A percentile compares a stretch with the other conserved stretches of the same genome.
Evolutionary conservation across 2,888 invertebrate genomes (phyloP).

Genomic region (Synanthedon myopaeformis): DNA sequence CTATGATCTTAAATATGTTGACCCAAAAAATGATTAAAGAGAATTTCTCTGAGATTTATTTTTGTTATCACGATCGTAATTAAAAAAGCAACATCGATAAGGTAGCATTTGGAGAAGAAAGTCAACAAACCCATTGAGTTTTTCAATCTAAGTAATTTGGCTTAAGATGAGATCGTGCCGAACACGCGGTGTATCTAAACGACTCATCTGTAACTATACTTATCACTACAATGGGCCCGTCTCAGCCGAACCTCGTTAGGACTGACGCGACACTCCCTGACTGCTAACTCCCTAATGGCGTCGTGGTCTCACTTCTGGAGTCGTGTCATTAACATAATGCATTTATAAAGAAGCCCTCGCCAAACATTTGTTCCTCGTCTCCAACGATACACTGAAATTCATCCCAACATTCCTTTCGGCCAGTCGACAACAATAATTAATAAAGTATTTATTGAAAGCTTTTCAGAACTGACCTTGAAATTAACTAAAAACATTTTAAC

Average conservation of each 20-base stretch:
- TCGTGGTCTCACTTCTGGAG: not conserved
- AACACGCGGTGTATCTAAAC: slow-evolving; percentile 26
- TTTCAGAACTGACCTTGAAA: too few species aligned
- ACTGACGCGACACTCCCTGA: not conserved
- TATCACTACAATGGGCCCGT: slow-evolving; percentile 13
- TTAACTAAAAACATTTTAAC: too few species aligned
- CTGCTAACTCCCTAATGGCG: not conserved
- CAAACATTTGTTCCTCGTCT: not conserved
- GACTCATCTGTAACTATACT: slow-evolving; percentile 21
- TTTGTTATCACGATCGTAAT: not conserved
- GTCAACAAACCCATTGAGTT: slow-evolving; percentile 10
- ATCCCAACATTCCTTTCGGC: too few species aligned
- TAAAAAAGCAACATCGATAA: not conserved
- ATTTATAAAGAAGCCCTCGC: not conserved
- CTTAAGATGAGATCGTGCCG: slow-evolving; percentile 22
- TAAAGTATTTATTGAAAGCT: too few species aligned
- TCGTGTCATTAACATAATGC: not conserved
- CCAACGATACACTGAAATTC: too few species aligned
- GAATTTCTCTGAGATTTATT: too few species aligned
- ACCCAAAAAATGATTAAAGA: too few species aligned
- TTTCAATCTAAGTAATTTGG: slow-evolving; percentile 1
- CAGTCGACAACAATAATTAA: too few species aligned
- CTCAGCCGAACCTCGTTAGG: not conserved
- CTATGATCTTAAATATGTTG: too few species aligned
- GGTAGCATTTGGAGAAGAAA: slow-evolving; percentile 1